Base-by-base conservation (phyloP, 2,797 vertebrate species). In the Graptemys geographica region DNA sequence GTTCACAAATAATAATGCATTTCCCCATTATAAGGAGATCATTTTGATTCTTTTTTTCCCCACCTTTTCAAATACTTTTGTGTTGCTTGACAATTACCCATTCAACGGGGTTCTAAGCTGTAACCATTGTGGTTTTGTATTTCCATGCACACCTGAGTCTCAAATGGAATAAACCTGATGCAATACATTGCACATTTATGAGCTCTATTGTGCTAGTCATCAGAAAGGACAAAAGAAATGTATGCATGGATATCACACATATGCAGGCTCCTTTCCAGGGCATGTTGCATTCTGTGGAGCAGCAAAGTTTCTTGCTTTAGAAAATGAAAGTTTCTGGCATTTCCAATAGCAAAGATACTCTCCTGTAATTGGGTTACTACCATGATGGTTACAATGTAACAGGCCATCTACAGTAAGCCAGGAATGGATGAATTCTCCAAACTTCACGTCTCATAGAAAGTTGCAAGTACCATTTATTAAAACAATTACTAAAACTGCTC, bases 1-100 rank as follows among this genome's bases (percentile, higher is more conserved):
- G 89, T 89, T 94, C 87, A 89, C 81, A 93, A 95, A 94, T 90
- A 96, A 92, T 57, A 94, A 95, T 83, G 81, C 15, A 86, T 94
- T 95, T 92, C 83, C 41, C 31, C 72, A 88, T 87, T 49, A 89
- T 86, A 94, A 88, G 55, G 31, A 88, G 41, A 19, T 90, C 74
- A 90, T 92, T 89, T 86, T 83, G n/a, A 88, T 95, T 93, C 55
- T 85, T 90, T 95, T 91, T 79, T 79, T 52, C 44, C 89, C 31
- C 27, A 59, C 74, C 81, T 81, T 94, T 90, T 84, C 33, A 56
- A 88, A 93, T 62, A 85, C 41, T 41, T 72, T 87, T 81, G 59
- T 51, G 15, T 21, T 72, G 69, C 86, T 52, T 72, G 85, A 79
- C 85, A 91, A 89, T 94, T 92, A 95, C 88, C 59, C 27, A 21